phyloP scores from a whole-genome alignment of 2,797 vertebrate genomes.

The Capromys pilorides region DNA sequence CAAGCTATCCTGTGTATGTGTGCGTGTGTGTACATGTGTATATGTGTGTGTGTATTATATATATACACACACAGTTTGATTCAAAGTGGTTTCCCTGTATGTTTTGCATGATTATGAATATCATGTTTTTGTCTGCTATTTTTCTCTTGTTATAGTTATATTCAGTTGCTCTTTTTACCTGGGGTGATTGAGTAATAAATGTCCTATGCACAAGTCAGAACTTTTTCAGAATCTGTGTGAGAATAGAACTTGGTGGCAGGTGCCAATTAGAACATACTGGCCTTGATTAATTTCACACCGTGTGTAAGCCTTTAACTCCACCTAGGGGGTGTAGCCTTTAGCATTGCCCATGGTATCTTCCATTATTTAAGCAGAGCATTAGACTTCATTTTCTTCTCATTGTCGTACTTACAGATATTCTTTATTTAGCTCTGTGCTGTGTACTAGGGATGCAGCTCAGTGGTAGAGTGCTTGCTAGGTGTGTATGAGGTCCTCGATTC shows the following conservation, averaged over 20 bases:
- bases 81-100: not conserved
- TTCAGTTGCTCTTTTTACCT: constrained; percentile 32
- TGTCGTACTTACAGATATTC: constrained; percentile 20
- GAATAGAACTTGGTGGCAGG: constrained; percentile 16
- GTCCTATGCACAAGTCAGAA: constrained; percentile 1
- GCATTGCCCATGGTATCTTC: not conserved
- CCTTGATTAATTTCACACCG: constrained; percentile 49
- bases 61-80: too few relatives aligned
- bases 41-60: too few relatives aligned
- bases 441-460: not conserved
- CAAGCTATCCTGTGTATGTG: too few relatives aligned
- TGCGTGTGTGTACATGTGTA: too few relatives aligned
- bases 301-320: not conserved
- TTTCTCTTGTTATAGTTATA: not conserved
- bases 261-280: not conserved
- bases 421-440: constrained; percentile 39
- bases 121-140: not conserved
- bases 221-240: constrained; percentile 24
- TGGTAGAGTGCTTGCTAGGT: not conserved
- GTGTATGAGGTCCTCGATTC: not conserved
- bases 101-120: constrained; percentile 31
- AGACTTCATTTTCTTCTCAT: constrained; percentile 26
- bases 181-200: not conserved
- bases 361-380: not conserved
- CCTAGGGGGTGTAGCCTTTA: not conserved